Evolutionary conservation across 2,113 vertebrate species (phyloP).

Genomic region (Panthera tigris): DNA sequence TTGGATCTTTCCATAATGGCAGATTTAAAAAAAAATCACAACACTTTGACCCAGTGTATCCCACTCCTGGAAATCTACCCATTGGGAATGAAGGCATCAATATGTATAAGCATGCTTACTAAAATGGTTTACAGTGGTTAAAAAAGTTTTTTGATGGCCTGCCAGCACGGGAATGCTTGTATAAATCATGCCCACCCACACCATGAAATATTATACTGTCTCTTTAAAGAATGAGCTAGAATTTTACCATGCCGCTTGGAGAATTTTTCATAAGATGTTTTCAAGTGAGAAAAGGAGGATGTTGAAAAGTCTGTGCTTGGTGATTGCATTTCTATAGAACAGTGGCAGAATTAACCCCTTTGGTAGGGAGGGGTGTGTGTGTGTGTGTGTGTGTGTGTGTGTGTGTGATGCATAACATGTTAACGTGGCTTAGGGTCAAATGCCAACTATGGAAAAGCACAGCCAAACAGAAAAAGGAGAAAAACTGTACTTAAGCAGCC

Average conservation of each 20-base stretch:
- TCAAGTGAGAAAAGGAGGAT: not conserved
- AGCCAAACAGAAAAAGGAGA: not conserved
- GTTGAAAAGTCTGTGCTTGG: not conserved
- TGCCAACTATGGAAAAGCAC: not conserved
- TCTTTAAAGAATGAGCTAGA: constrained; percentile 37
- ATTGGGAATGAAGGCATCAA: not conserved
- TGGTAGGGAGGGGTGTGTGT: not conserved
- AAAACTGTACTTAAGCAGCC: not conserved
- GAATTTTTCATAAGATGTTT: not conserved
- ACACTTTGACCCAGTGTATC: not conserved
- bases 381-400: too few species aligned
- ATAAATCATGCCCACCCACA: not conserved
- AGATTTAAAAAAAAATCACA: not conserved
- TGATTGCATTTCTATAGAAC: not conserved
- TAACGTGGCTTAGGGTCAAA: not conserved
- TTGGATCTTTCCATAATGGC: not conserved
- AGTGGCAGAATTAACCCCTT: not conserved
- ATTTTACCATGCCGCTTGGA: not conserved
- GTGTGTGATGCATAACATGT: not conserved
- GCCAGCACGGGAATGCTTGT: not conserved
- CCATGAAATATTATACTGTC: not conserved
- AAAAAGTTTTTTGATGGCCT: not conserved
- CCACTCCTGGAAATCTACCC: not conserved
- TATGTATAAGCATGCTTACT: not conserved
- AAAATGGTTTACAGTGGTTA: not conserved